Base-by-base conservation (phyloP, 2,113 vertebrate species). In the Bettongia penicillata region DNA sequence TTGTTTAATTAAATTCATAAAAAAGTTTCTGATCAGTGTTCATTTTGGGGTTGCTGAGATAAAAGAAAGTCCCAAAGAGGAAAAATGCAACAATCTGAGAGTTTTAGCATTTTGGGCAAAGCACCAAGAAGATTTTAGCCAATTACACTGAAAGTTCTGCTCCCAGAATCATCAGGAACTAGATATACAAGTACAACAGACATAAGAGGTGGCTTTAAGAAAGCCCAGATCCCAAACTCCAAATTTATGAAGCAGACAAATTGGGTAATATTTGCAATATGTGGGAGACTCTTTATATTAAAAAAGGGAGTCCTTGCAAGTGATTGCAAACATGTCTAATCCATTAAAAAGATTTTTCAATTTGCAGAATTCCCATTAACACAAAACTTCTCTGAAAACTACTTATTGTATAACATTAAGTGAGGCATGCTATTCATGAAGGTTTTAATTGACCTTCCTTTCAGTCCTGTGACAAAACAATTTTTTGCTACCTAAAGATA, bases 231-330 rank as follows among this genome's bases (percentile, higher is more conserved):
- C 50, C 7, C 93, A 91, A 43, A 51, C 57, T n/a, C 28, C 26
- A 91, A 68, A 93, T 93, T 49, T 14, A 93, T 57, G 92, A 90
- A 90, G 92, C 53, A 19, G 68, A 90, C 77, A 55, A 49, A 50
- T 16, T 16, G 48, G 77, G 95, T 89, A 51, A 51, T 89, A 93
- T 48, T 61, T 96, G 52, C 89, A 91, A 43, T 84, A 84, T 77
- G 93, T 93, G 55, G 93, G 92, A 92, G 48, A 55, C 53, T 93
- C 10, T 50, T 96, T 28, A 19, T 37, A 57, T 49, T 25, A 16
- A 51, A 91, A 94, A 95, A 93, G 68, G 57, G 43, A 93, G 90
- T 91, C 37, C 10, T 77, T 92, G 37, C 49, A n/a, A 24, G 14
- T 61, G 89, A 90, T 93, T 8, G 19, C 92, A 57, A 96, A 51